These are phyloP conservation scores for Drosophila eugracilis DNA, from an alignment of 1,140 invertebrate species.

Conservation along the genomic window DNA sequence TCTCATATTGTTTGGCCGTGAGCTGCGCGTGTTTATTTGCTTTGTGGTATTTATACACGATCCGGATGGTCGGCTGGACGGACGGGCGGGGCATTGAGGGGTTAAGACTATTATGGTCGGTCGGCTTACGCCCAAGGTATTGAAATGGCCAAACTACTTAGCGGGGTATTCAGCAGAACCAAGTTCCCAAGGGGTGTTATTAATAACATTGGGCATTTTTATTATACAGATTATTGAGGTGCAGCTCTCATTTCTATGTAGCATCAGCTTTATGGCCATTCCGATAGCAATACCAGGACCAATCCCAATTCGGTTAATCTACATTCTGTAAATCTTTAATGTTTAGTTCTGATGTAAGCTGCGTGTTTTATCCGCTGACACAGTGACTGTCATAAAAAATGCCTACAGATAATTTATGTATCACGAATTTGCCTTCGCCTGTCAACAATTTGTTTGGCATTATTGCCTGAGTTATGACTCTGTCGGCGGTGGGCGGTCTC, in stretches of 20 bases:
- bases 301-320: slow-evolving; percentile 26
- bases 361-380: slow-evolving; percentile 46
- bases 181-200: slow-evolving; percentile 54
- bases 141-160: slow-evolving; percentile 67
- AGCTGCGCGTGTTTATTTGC: slow-evolving; percentile 77
- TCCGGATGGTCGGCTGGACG: slow-evolving; percentile 16
- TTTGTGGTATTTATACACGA: slow-evolving; percentile 72
- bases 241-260: slow-evolving; percentile 37
- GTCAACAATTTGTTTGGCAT: slow-evolving; percentile 56
- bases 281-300: slow-evolving; percentile 22
- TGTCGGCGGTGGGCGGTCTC: slow-evolving; percentile 4
- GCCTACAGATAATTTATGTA: slow-evolving; percentile 53
- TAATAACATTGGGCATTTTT: slow-evolving; percentile 70
- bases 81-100: slow-evolving; percentile 5
- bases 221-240: slow-evolving; percentile 74
- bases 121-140: slow-evolving; percentile 73
- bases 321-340: slow-evolving; percentile 70
- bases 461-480: slow-evolving; percentile 47
- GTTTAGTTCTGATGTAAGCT: slow-evolving; percentile 33
- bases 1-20: slow-evolving; percentile 81
- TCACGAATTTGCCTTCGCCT: slow-evolving; percentile 51
- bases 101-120: slow-evolving; percentile 18
- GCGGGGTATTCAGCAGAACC: slow-evolving; percentile 9
- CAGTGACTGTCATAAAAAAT: slow-evolving; percentile 71
- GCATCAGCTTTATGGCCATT: slow-evolving; percentile 18